These are phyloP conservation scores for Phycodurus eques DNA, from an alignment of 2,113 vertebrate genomes.

Conservation along the genomic window DNA sequence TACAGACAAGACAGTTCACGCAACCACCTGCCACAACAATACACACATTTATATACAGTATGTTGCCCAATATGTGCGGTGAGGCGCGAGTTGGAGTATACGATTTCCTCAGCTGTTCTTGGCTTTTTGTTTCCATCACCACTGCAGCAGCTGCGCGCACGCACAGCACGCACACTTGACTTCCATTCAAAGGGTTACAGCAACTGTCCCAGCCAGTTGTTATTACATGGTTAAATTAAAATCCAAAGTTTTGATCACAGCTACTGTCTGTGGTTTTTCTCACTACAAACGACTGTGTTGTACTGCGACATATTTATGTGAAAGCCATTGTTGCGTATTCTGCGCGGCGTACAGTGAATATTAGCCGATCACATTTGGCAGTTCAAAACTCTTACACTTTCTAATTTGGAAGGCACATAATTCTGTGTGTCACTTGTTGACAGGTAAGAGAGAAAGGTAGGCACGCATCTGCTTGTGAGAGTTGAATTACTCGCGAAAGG, in stretches of 20 bases:
- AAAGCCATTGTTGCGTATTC: background rate
- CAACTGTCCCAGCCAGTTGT: slow-evolving; percentile 38
- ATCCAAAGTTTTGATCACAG: background rate
- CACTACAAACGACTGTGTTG: background rate
- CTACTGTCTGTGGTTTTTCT: background rate
- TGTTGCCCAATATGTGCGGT: background rate
- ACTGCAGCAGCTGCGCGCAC: slow-evolving; percentile 15
- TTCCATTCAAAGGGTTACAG: slow-evolving; percentile 31
- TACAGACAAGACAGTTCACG: no score
- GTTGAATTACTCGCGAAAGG: slow-evolving; percentile 13
- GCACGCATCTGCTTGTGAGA: slow-evolving; percentile 28
- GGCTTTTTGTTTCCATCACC: slow-evolving; percentile 36
- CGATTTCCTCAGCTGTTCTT: slow-evolving; percentile 45
- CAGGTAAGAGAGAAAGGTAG: background rate
- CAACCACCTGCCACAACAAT: slow-evolving; percentile 7
- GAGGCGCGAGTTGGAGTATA: background rate
- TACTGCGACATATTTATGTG: background rate
- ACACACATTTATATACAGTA: slow-evolving; percentile 2
- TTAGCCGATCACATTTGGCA: background rate
- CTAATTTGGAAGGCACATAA: background rate
- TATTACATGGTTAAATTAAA: background rate
- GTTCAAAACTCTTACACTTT: background rate
- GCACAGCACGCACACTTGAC: background rate
- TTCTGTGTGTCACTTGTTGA: background rate
- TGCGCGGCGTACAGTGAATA: background rate